Evolutionary conservation across 2,888 invertebrate species (phyloP), one percentile per base, ranked within the genome.

Genomic region (Heteromurus nitidus): DNA sequence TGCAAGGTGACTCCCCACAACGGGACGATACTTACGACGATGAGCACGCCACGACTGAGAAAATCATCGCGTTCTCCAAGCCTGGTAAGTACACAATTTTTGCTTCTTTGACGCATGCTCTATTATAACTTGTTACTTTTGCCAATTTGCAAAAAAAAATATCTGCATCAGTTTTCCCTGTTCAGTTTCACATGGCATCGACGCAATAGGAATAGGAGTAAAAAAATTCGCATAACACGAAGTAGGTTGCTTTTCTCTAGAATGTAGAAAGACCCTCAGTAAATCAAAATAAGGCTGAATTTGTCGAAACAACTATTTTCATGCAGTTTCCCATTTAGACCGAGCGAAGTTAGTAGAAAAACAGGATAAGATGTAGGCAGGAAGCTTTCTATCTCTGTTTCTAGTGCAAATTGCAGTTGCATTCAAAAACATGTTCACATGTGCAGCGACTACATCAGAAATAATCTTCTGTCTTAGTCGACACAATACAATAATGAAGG

Each of bases 1-100:
- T 86, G 84, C 86, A 85, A 64, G 82, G 83, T 64, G 85, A 82
- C 75, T 86, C 86, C 64, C 82, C 85, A 11, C 80, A 82, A 22
- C 58, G 80, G 26, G 85, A 83, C 65, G 85, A 85, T 28, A 83
- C 64, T 42, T 84, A 83, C 67, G 86, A 86, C 67, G 87, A 87
- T 65, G 87, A 87, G 30, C 85, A 87, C 31, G 87, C 86, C 30
- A 85, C 82, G 13, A 86, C 86, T 9, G 83, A 87, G 58, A 87
- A 86, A 76, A 86, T 87, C 80, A 86, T 87, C 53, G 86, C 87
- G 22, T 87, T 87, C 80, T 86, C 87, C 60, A 86, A 84, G 82
- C 84, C 85, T 53, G 84, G 87, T 87, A 77, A 83, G 86, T 82
- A 47, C n/a, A 24, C 11, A 53, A 11, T 26, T 64, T 68, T 58